Evolutionary conservation across 2,797 vertebrate species (phyloP), one percentile per base, ranked within the genome.

Genomic region (Rousettus madagascariensis): DNA sequence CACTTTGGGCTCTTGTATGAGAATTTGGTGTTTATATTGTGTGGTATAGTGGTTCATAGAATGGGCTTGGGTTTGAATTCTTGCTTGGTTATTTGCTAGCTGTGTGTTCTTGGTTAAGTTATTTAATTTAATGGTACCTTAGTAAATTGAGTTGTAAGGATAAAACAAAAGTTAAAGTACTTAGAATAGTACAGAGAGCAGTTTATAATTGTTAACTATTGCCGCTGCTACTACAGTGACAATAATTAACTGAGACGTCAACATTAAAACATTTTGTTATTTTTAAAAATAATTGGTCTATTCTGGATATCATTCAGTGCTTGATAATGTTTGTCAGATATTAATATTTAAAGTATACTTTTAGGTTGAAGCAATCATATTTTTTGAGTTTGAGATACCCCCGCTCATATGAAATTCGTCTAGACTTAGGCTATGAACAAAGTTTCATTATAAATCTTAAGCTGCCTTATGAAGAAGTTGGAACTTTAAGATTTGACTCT

Each of bases 341-440:
- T 12, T 91, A 68, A 57, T 74, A 86, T 94, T 86, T 91, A 72
- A 79, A 57, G n/a, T 65, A 26, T 63, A 43, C 61, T 75, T 90
- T 80, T 61, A 66, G 38, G 16, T 55, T 90, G 55, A 90, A 85
- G 69, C 85, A 57, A 79, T 90, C 74, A 53, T 51, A 51, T 77
- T 90, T 96, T 96, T 80, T 30, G 43, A 80, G n/a, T 49, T 83
- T 63, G 49, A 79, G 22, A 72, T 96, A 65, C 10, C 6, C 61
- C 61, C 5, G 10, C 16, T 69, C n/a, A 57, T 85, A 57, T 49
- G n/a, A 63, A 86, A 43, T 83, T 63, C 78, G 61, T 94, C 46
- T 95, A 36, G n/a, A 69, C 28, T 77, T 36, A 75, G 4, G 2
- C 46, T 65, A 4, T 88, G 72, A 57, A 88, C 5, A 69, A 17